Conservation (phyloP, 1,140 invertebrate genomes). For the Aphidius ervi region DNA sequence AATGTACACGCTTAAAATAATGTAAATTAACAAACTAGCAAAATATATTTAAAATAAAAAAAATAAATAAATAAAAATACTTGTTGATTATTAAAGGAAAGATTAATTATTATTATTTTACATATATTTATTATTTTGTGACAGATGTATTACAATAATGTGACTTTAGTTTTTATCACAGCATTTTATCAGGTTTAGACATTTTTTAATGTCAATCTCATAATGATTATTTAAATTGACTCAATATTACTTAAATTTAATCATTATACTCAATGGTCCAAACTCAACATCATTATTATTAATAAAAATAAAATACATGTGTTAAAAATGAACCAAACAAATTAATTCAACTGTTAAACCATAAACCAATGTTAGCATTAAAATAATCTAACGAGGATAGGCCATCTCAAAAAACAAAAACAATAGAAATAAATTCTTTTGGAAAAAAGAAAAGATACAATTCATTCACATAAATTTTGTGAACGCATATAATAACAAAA, state of each 20-base stretch:
- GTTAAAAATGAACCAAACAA: conserved; percentile 27
- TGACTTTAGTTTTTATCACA: conserved; percentile 48
- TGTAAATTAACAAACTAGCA: too few relatives aligned
- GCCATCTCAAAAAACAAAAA: conserved; percentile 2
- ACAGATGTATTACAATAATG: conserved; percentile 21
- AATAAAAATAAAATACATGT: conserved; percentile 29
- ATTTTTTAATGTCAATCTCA: conserved; percentile 42
- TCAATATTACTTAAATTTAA: too few relatives aligned
- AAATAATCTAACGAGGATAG: conserved; percentile 39
- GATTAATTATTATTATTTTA: too few relatives aligned
- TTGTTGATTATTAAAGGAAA: conserved; percentile 6
- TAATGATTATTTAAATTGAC: conserved; percentile 20
- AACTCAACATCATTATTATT: conserved; percentile 28
- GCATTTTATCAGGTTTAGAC: conserved; percentile 45
- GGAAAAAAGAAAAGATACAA: not conserved
- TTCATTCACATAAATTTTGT: not conserved
- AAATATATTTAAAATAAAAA: not conserved
- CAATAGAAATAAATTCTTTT: too few relatives aligned
- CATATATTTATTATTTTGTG: conserved; percentile 6
- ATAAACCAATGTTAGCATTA: conserved; percentile 39
- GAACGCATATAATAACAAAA: too few relatives aligned
- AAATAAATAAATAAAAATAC: conserved; percentile 7
- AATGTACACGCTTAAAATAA: too few relatives aligned
- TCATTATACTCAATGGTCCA: conserved; percentile 15
- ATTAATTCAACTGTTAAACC: conserved; percentile 22